Evolutionary conservation across 2,888 invertebrate genomes (phyloP), one percentile per base, ranked within the genome.

Genomic region (Synanthedon andrenaeformis): DNA sequence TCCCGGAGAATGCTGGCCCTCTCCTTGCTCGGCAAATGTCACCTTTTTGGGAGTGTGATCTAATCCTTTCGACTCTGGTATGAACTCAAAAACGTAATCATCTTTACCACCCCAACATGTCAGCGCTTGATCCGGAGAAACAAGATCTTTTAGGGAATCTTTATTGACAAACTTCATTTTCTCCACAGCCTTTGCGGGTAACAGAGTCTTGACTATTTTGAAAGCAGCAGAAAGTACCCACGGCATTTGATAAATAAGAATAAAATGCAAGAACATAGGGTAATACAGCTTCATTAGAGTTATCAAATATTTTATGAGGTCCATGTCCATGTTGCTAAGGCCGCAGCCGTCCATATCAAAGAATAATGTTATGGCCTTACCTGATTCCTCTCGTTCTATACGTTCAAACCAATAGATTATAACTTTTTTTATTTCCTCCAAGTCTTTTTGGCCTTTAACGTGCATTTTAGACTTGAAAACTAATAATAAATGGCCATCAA

Each of bases 211-310:
- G 8, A 98, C 93, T 49, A 98, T 90, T 82, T 94, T 96, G 81
- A 97, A 97, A 1, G 95, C 95, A 59, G 97, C 96, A 67, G 93
- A 96, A 56, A 98, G 79, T 1, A 97, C 91, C 97, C 97, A 98
- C 0, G 97, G 96, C 94, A 98, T 95, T 74, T 98, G 96, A 74
- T 90, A 96, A 53, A 98, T 93, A 42, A 98, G 84, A 61, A 98
- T 96, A 70, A 96, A 95, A 67, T 96, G 97, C 58, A 96, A 79
- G 68, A 94, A 92, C 74, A 91, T 91, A 0, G 98, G 98, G 79
- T 97, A 98, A 72, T 97, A 96, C 17, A 89, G 85, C 75, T 97
- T 96, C 72, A 97, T 95, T 19, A 96, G 89, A 19, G 91, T 91
- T 60, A 98, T 96, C 58, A 97, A 85, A 69, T 94, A 96, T 71